Base-by-base conservation (phyloP, 1,140 invertebrate species). In the Streblospio benedicti region DNA sequence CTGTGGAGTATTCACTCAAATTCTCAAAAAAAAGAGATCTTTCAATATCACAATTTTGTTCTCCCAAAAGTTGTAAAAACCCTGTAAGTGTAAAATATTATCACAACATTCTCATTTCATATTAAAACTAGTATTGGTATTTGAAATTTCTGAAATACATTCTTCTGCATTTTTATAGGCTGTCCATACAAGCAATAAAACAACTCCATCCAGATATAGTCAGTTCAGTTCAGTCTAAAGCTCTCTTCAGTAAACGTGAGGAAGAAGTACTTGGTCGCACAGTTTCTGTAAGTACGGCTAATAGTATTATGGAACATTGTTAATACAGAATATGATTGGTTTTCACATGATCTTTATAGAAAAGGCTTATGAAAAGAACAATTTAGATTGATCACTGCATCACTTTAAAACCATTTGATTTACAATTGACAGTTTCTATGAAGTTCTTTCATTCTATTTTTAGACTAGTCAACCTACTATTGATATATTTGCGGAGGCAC, bases 181-280 rank as follows among this genome's bases (percentile, higher is more conserved):
- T 95, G 43, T 90, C 93, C 25, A 85, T 94, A 5, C 85, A 87
- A 62, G 90, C 93, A 0, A 95, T 97, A 85, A 83, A 89, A 35
- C 92, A 94, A 80, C 81, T 97, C 45, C 91, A 94, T 81, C 89
- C 91, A 1, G 92, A 97, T 75, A 80, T 92, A 47, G 85, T 95
- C 32, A 83, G 87, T 6, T 84, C 85, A 63, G 85, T 97, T 16
- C 89, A 96, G 74, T 85, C 89, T 47, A 88, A 88, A 75, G 90
- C 92, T 4, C 78, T 97, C 2, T 97, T 89, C 77, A 93, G 89
- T 67, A 86, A 85, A 70, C 84, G 85, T 51, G 95, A 98, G 76
- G 93, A 97, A 73, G 85, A 90, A 65, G 71, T 96, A 12, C 77
- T 97, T 5, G 86, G 86, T 47, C 87, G 85, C 35, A 80, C 96